A percentile compares a stretch with the other conserved stretches of the same genome.
Conservation (phyloP, 2,113 vertebrate genomes). For the Trogon surrucura region DNA sequence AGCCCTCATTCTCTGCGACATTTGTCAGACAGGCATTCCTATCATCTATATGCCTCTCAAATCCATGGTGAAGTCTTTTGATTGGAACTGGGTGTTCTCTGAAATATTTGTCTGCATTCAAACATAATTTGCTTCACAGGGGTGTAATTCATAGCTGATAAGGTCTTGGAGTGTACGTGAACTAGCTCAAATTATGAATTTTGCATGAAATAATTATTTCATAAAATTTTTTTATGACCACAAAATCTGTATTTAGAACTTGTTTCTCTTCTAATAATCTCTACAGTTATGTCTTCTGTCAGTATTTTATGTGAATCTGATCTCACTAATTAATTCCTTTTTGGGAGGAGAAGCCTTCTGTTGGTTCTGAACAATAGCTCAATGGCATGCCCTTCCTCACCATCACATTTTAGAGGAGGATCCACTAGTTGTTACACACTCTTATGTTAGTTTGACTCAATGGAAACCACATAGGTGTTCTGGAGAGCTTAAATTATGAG, state of each 20-base stretch:
- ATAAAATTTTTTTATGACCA: not conserved
- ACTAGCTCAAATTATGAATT: not conserved
- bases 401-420: not conserved
- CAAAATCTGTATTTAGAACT: not conserved
- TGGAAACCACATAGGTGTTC: not conserved
- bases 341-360: accelerated
- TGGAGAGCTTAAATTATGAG: not conserved
- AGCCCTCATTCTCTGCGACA: not conserved
- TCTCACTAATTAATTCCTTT: accelerated
- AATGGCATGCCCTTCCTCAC: not conserved
- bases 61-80: not conserved
- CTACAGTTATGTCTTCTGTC: not conserved
- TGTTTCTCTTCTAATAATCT: not conserved
- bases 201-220: not conserved
- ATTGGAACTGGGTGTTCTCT: not conserved
- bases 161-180: no score
- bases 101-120: not conserved
- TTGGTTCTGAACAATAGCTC: not conserved
- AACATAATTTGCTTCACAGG: not conserved
- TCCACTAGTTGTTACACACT: not conserved
- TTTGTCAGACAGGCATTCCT: not conserved
- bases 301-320: not conserved
- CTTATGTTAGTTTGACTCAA: accelerated
- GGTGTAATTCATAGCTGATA: not conserved
- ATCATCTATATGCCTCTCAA: not conserved